phyloP scores from a whole-genome alignment of 2,113 vertebrate species.

The Poicephalus meyeri region DNA sequence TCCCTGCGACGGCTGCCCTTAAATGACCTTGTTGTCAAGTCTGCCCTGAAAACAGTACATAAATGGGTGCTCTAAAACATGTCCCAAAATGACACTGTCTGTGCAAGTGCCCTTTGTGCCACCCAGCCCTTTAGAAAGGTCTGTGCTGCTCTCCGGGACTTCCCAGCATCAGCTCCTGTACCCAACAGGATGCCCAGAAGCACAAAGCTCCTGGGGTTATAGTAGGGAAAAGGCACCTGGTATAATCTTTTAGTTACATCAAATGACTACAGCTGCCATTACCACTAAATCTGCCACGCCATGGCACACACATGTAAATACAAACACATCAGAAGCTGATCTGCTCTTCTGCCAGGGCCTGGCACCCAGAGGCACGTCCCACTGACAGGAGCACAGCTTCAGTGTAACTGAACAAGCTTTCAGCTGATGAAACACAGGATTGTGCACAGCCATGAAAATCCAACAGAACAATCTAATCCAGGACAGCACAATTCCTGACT shows the following conservation, averaged over 20 bases:
- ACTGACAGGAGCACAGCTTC: background rate
- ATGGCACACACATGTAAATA: rapidly evolving
- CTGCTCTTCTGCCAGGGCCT: background rate
- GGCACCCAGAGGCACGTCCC: background rate
- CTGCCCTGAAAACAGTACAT: rapidly evolving
- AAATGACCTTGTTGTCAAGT: background rate
- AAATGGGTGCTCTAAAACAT: background rate
- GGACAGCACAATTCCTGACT: background rate
- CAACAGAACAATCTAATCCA: background rate
- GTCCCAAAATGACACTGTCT: background rate
- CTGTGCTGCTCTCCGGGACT: background rate
- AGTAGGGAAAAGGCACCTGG: background rate
- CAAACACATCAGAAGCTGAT: rapidly evolving
- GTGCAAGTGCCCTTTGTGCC: background rate
- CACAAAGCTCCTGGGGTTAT: background rate
- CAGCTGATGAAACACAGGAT: background rate
- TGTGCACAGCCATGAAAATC: background rate
- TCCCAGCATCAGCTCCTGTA: rapidly evolving
- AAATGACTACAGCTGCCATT: background rate
- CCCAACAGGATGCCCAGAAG: background rate
- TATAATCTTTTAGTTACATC: background rate
- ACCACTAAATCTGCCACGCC: background rate
- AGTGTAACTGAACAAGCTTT: background rate
- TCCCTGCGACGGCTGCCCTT: background rate
- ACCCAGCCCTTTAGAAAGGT: background rate